Evolutionary conservation across 2,797 vertebrate species (phyloP).

Genomic region (Setipinna tenuifilis): DNA sequence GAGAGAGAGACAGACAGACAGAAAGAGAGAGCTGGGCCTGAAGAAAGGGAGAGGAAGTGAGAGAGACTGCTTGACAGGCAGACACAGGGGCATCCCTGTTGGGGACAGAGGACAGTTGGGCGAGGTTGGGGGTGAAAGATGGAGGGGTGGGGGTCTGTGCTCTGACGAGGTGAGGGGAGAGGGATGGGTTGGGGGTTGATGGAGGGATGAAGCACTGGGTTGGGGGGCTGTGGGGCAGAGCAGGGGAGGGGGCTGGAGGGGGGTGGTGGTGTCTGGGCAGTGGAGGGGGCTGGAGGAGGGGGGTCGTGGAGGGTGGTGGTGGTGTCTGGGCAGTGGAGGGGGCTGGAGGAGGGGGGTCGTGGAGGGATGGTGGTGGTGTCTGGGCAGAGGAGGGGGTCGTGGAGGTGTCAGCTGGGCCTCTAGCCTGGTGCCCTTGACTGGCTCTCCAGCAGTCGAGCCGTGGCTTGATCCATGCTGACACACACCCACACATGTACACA

Average conservation of each 20-base stretch:
- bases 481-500: background rate
- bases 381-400: background rate
- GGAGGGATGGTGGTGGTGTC: background rate
- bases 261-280: too few relatives aligned
- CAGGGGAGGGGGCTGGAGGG: too few relatives aligned
- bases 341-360: too few relatives aligned
- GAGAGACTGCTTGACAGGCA: slow-evolving; percentile 5
- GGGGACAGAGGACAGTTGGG: slow-evolving; percentile 1
- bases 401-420: slow-evolving; percentile 9
- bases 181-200: too few relatives aligned
- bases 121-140: background rate
- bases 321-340: too few relatives aligned
- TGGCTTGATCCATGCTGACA: background rate
- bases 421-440: slow-evolving; percentile 23
- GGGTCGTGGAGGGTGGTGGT: too few relatives aligned
- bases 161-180: too few relatives aligned
- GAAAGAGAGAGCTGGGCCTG: background rate
- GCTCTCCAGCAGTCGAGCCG: background rate
- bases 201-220: too few relatives aligned
- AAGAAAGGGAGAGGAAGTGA: background rate
- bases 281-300: too few relatives aligned
- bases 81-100: background rate
- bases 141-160: too few relatives aligned
- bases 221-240: too few relatives aligned
- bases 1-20: background rate